phyloP scores from a whole-genome alignment of 2,888 invertebrate species.

The Cabera pusaria region DNA sequence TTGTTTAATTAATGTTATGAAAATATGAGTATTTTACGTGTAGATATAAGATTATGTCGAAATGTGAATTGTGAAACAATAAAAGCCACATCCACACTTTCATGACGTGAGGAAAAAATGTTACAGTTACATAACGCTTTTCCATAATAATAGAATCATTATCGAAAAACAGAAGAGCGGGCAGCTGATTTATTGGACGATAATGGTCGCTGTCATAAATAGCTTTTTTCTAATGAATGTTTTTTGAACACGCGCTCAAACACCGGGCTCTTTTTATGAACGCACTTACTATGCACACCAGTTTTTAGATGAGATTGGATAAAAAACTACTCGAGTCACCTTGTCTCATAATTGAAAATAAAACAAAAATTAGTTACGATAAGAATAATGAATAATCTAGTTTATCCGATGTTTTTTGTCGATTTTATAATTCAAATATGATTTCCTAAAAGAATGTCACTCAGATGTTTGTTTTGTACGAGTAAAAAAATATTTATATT shows the following conservation, averaged over 20 bases:
- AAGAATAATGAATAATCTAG: constrained; percentile 13
- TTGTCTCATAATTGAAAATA: constrained; percentile 53
- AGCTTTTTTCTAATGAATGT: constrained; percentile 78
- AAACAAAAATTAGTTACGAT: constrained; percentile 29
- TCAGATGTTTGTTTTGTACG: too few relatives aligned
- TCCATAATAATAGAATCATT: constrained; percentile 84
- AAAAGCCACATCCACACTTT: constrained; percentile 49
- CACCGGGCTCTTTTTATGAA: constrained; percentile 74
- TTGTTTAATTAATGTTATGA: too few relatives aligned
- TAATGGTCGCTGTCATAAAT: constrained; percentile 82
- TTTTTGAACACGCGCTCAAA: constrained; percentile 61
- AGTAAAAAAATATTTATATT: too few relatives aligned
- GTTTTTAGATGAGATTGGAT: constrained; percentile 41
- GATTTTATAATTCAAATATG: too few relatives aligned
- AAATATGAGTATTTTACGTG: too few relatives aligned
- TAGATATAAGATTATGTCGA: too few relatives aligned
- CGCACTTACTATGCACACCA: constrained; percentile 65
- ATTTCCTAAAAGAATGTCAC: too few relatives aligned
- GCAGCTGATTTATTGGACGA: constrained; percentile 83
- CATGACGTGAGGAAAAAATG: constrained; percentile 57
- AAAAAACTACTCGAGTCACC: constrained; percentile 50
- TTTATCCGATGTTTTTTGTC: too few relatives aligned
- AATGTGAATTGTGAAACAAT: too few relatives aligned
- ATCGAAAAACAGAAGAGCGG: constrained; percentile 83
- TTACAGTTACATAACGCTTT: constrained; percentile 83